These are phyloP conservation scores for Lycodopsis pacificus DNA, from an alignment of 2,797 vertebrate genomes.

Conservation along the genomic window DNA sequence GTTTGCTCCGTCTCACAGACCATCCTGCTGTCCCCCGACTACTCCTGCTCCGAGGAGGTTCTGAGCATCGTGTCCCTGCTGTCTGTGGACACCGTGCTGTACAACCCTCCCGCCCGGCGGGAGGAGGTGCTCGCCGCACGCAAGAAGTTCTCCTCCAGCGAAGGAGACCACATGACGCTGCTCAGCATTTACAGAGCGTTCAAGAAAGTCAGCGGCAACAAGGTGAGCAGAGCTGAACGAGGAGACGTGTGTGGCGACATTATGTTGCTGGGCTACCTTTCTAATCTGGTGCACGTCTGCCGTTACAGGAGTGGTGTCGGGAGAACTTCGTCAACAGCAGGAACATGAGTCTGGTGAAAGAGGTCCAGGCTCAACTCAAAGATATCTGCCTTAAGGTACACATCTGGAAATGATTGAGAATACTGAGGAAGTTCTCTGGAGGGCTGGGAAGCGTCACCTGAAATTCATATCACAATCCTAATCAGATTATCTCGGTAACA, in stretches of 20 bases:
- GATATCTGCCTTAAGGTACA: constrained; percentile 97
- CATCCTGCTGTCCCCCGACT: constrained; percentile 92
- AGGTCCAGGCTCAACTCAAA: constrained; percentile 92
- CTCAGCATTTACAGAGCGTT: constrained; percentile 94
- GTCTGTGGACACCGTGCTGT: constrained; percentile 94
- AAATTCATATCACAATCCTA: background rate
- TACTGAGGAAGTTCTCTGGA: background rate
- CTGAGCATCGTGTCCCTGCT: constrained; percentile 93
- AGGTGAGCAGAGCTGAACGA: constrained; percentile 78
- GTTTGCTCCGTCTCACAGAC: constrained; percentile 80
- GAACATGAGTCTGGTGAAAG: constrained; percentile 93
- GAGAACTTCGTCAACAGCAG: constrained; percentile 96
- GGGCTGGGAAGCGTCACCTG: background rate
- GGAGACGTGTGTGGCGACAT: background rate
- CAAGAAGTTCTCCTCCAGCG: constrained; percentile 94
- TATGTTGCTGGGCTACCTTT: background rate
- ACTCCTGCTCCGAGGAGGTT: constrained; percentile 94
- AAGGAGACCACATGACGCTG: constrained; percentile 95
- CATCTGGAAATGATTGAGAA: background rate
- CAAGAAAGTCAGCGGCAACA: constrained; percentile 89
- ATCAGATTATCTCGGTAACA: background rate
- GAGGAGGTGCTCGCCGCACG: constrained; percentile 90
- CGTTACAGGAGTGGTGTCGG: constrained; percentile 93
- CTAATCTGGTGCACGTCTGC: background rate
- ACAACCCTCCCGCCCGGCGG: constrained; percentile 89